These are phyloP conservation scores for Dryobota labecula DNA, from an alignment of 2,888 invertebrate genomes.

Conservation along the genomic window DNA sequence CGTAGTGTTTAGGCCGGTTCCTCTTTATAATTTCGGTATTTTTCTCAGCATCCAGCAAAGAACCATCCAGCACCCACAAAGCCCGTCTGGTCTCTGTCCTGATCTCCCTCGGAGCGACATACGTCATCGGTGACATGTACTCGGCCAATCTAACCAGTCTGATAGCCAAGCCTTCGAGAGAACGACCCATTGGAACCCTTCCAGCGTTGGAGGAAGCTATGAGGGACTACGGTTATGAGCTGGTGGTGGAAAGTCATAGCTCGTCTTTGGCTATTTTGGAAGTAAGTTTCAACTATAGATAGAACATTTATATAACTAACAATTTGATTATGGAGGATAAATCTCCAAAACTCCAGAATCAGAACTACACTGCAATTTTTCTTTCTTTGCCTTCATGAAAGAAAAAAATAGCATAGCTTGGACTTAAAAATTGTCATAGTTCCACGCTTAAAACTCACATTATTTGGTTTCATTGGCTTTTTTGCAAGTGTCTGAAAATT, in stretches of 20 bases:
- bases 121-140: conserved; percentile 94
- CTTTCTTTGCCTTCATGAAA: background rate
- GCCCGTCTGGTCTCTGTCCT: conserved; percentile 93
- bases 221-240: conserved; percentile 91
- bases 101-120: conserved; percentile 94
- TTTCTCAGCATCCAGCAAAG: conserved; percentile 88
- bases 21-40: background rate
- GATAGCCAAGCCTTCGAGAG: conserved; percentile 93
- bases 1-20: background rate
- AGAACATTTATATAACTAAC: no score
- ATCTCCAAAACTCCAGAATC: background rate
- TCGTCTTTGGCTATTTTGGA: conserved; percentile 93
- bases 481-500: no score
- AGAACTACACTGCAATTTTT: background rate
- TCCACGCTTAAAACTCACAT: no score
- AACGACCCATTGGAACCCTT: conserved; percentile 92
- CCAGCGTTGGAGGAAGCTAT: conserved; percentile 92
- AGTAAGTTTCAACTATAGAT: no score
- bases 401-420: no score
- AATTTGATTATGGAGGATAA: no score
- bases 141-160: conserved; percentile 94
- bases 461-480: no score
- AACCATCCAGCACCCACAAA: conserved; percentile 92
- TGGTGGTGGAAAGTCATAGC: conserved; percentile 93
- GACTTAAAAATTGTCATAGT: no score